phyloP scores from a whole-genome alignment of 2,888 invertebrate genomes.

The Polydrusus cervinus region DNA sequence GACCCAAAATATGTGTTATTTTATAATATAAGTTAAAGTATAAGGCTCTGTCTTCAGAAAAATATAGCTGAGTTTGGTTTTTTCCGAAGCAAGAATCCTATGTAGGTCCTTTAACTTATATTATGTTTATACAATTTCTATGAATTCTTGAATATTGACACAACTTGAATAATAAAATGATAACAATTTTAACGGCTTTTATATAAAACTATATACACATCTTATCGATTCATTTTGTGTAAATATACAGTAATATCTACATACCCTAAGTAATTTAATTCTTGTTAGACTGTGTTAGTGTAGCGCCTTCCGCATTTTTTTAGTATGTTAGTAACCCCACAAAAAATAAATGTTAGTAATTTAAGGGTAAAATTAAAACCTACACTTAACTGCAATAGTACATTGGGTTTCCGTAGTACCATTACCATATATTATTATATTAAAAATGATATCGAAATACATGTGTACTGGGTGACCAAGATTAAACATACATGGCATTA shows the following conservation, averaged over 20 bases:
- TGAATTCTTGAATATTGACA: not conserved
- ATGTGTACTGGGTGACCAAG: too few species aligned
- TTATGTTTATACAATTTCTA: not conserved
- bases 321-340: conserved; percentile 58
- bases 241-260: not conserved
- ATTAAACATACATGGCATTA: too few species aligned
- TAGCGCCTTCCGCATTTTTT: conserved; percentile 58
- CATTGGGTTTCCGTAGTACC: too few species aligned
- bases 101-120: not conserved
- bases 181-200: not conserved
- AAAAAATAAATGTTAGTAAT: conserved; percentile 42
- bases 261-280: too few species aligned
- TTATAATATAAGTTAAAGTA: too few species aligned
- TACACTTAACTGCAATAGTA: not conserved
- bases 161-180: not conserved
- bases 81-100: too few species aligned
- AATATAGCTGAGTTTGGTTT: too few species aligned
- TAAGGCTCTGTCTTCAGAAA: too few species aligned
- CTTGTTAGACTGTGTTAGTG: conserved; percentile 46
- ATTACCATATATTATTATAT: too few species aligned
- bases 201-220: conserved; percentile 1
- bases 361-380: not conserved
- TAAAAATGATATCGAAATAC: too few species aligned
- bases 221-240: not conserved
- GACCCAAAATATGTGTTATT: too few species aligned